Percentiles rank a stretch among this genome's conserved stretches.
Evolutionary conservation across 37 sponge, comb jelly and placozoan genomes (phyloP).

Genomic region (Theonella swinhoei): DNA sequence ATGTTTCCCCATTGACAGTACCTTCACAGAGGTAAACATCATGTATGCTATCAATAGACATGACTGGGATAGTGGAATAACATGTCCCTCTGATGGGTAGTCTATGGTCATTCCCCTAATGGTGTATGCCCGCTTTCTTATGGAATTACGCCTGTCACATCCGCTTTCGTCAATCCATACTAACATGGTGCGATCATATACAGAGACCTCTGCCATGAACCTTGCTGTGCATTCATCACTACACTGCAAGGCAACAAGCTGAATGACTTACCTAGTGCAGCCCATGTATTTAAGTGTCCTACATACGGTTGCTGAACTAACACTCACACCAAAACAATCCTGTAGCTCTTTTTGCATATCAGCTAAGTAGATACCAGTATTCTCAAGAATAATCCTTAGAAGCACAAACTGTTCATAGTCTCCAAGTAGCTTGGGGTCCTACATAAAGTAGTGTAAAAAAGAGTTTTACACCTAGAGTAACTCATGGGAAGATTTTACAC

Average conservation of each 20-base stretch:
- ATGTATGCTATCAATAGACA: conserved; percentile 21
- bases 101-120: conserved; percentile 23
- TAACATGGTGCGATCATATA: conserved; percentile 31
- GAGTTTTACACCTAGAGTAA: too few relatives aligned
- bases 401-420: conserved; percentile 20
- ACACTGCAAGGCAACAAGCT: conserved; percentile 4
- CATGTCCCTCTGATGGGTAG: conserved; percentile 15
- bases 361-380: conserved; percentile 35
- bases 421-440: conserved; percentile 38
- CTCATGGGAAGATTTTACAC: too few relatives aligned
- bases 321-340: conserved; percentile 16
- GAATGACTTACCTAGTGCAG: conserved; percentile 17
- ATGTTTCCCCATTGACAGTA: conserved; percentile 24
- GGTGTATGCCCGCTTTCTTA: conserved; percentile 14
- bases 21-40: conserved; percentile 13
- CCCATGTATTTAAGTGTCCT: conserved; percentile 27
- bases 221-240: conserved; percentile 19
- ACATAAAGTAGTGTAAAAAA: too few relatives aligned
- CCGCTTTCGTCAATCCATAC: conserved; percentile 38
- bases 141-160: conserved; percentile 20
- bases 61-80: conserved; percentile 8
- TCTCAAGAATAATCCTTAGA: conserved; percentile 20
- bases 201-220: conserved; percentile 32
- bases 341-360: conserved; percentile 9
- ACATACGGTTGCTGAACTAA: conserved; percentile 18